Percentiles rank a stretch among this genome's conserved stretches.
Conservation (phyloP, 2,888 invertebrate species). For the Cheilosia impressa region DNA sequence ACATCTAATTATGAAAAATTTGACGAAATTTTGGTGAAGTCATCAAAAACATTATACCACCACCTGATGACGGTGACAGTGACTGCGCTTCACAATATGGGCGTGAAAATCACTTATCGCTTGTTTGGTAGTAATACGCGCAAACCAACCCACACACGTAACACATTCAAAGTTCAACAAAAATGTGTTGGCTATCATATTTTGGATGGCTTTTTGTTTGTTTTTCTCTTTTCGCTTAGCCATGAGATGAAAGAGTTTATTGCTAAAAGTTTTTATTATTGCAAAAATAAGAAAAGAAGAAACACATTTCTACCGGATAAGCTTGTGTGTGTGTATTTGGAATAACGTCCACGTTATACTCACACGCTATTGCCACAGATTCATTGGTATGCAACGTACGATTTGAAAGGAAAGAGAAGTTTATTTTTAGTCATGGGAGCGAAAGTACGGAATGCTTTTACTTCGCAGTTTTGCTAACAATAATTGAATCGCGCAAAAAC, state of each 20-base stretch:
- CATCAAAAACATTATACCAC: constrained; percentile 1
- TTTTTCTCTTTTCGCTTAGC: not conserved
- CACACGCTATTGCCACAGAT: constrained; percentile 34
- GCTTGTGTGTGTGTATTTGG: constrained; percentile 5
- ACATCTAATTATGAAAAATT: not conserved
- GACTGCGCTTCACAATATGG: constrained; percentile 26
- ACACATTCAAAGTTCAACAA: constrained; percentile 20
- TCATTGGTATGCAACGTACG: constrained; percentile 49
- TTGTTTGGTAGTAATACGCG: not conserved
- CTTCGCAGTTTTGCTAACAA: constrained; percentile 27
- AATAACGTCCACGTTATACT: not conserved
- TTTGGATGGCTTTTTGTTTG: constrained; percentile 3
- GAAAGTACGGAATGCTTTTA: constrained; percentile 31
- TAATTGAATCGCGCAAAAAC: not conserved
- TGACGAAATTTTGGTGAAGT: constrained; percentile 16
- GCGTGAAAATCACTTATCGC: constrained; percentile 27
- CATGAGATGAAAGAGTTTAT: constrained; percentile 15
- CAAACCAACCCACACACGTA: constrained; percentile 4
- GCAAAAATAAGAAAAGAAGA: not conserved
- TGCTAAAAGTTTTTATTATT: constrained; percentile 13
- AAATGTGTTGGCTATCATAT: not conserved
- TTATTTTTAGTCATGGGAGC: constrained; percentile 56
- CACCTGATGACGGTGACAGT: constrained; percentile 13
- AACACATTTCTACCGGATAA: not conserved
- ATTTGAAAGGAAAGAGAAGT: constrained; percentile 23